Percentiles rank a stretch among this genome's conserved stretches.
phyloP scores from a whole-genome alignment of 2,888 invertebrate species.

The Ochropleura leucogaster region DNA sequence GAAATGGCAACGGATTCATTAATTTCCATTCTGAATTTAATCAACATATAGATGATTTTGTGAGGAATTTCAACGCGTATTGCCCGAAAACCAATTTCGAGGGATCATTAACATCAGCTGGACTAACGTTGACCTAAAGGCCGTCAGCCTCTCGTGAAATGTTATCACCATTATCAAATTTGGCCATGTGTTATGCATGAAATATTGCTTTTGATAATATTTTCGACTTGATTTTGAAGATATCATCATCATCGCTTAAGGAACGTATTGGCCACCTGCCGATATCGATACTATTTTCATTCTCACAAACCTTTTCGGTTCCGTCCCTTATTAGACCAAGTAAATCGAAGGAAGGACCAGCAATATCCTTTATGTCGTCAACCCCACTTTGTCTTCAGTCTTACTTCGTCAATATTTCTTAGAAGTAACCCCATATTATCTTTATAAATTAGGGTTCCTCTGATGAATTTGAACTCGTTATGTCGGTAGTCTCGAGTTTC shows the following conservation, averaged over 20 bases:
- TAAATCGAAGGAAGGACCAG: conserved; percentile 21
- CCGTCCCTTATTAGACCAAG: conserved; percentile 20
- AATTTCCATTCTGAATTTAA: conserved; percentile 38
- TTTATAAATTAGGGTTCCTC: conserved; percentile 57
- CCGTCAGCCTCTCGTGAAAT: conserved; percentile 19
- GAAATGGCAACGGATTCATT: conserved; percentile 37
- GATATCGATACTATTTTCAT: conserved; percentile 12
- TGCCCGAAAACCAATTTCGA: conserved; percentile 33
- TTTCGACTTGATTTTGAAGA: conserved; percentile 5
- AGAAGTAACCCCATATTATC: conserved; percentile 52
- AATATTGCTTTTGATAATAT: conserved; percentile 2
- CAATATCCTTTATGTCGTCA: conserved; percentile 29
- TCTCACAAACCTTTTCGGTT: not conserved
- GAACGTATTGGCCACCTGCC: conserved; percentile 18
- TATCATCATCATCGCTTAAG: not conserved
- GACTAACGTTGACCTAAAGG: conserved; percentile 5
- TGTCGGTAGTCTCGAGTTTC: conserved; percentile 56
- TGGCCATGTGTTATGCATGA: conserved; percentile 6
- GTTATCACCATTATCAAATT: not conserved
- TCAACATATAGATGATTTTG: conserved; percentile 43
- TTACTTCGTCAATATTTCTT: conserved; percentile 36
- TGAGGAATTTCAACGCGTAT: conserved; percentile 16
- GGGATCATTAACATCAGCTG: conserved; percentile 37
- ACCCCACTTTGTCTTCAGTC: conserved; percentile 31
- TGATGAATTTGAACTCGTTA: conserved; percentile 60